Conservation (phyloP, 2,797 vertebrate genomes). For the Oreochromis mossambicus region DNA sequence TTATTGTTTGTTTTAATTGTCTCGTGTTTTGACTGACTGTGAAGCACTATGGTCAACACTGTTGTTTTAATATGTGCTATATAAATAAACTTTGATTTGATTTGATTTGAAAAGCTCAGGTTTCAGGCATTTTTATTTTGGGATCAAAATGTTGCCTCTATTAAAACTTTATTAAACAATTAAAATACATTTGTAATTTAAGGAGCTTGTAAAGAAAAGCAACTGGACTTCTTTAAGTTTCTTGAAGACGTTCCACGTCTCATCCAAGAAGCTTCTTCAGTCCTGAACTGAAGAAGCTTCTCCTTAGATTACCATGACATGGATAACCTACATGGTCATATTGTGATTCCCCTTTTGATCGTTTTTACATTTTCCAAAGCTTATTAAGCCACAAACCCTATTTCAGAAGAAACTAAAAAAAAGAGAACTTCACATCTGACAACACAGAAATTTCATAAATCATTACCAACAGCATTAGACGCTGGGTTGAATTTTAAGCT, state of each 20-base stretch:
- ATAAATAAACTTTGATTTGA: too few species aligned
- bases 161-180: neutral
- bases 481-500: neutral
- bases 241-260: neutral
- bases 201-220: neutral
- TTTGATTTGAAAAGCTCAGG: neutral
- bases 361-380: neutral
- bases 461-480: fast-evolving
- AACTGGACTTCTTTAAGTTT: neutral
- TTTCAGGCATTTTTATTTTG: neutral
- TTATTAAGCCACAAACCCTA: neutral
- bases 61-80: too few species aligned
- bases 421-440: neutral
- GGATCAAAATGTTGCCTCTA: fast-evolving
- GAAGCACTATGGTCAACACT: too few species aligned
- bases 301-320: neutral
- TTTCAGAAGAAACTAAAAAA: fast-evolving
- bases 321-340: neutral
- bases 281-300: neutral
- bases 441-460: neutral
- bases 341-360: neutral
- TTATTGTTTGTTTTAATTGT: too few species aligned
- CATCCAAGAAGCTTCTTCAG: neutral
- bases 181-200: neutral
- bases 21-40: too few species aligned